phyloP scores from a whole-genome alignment of 2,113 vertebrate species.

The Malurus melanocephalus region DNA sequence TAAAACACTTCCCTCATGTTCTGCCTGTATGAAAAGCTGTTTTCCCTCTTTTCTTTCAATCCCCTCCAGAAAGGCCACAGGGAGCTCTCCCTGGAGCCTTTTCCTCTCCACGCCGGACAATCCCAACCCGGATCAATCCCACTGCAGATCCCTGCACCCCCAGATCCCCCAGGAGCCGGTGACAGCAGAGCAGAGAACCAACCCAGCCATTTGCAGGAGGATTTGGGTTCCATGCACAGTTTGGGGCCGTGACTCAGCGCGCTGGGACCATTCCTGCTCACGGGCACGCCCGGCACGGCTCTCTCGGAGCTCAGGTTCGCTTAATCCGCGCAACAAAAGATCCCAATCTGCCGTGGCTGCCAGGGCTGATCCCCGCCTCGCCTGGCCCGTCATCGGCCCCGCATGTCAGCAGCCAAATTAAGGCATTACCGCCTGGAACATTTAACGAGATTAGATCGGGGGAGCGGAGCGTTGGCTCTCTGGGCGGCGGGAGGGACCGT shows the following conservation, averaged over 20 bases:
- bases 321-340: constrained; percentile 37
- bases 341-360: constrained; percentile 3
- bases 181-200: not conserved
- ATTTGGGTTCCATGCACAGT: fast-evolving
- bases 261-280: not conserved
- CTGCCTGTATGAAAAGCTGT: fast-evolving
- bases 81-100: not conserved
- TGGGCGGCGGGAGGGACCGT: no score
- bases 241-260: not conserved
- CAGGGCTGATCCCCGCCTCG: constrained; percentile 14
- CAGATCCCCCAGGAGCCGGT: fast-evolving
- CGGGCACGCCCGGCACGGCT: not conserved
- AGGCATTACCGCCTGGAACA: constrained; percentile 43
- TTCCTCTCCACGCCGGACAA: not conserved
- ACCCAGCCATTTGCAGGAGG: not conserved
- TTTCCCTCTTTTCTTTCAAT: fast-evolving
- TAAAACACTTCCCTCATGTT: not conserved
- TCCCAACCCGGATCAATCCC: fast-evolving
- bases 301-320: not conserved
- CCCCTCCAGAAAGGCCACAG: no score
- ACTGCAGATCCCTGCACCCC: fast-evolving
- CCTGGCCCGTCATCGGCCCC: constrained; percentile 25
- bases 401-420: constrained; percentile 58
- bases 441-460: constrained; percentile 31
- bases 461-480: not conserved